These are phyloP conservation scores for Xenus cinereus DNA, from an alignment of 2,113 vertebrate genomes.

Conservation along the genomic window DNA sequence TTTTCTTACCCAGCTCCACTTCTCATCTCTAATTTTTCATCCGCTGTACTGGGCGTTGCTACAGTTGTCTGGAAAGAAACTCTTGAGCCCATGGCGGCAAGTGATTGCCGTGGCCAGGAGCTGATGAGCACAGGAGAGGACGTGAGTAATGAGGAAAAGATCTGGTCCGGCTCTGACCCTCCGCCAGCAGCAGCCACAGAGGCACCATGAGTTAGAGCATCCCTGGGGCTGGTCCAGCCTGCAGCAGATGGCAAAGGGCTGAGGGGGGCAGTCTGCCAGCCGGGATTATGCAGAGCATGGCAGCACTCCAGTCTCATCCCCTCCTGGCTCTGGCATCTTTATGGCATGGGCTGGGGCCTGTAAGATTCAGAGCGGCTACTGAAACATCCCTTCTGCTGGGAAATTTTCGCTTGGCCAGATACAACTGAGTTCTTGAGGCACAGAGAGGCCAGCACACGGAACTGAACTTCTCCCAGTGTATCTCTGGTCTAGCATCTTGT, in stretches of 20 bases:
- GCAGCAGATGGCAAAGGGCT: not conserved
- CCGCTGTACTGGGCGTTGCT: not conserved
- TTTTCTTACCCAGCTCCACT: not conserved
- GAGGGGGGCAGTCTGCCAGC: not conserved
- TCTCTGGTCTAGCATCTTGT: conserved; percentile 39
- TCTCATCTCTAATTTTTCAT: not conserved
- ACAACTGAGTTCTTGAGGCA: not conserved
- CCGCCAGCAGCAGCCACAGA: not conserved
- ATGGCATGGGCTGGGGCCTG: not conserved
- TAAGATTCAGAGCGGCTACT: not conserved
- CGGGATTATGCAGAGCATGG: not conserved
- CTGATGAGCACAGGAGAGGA: not conserved
- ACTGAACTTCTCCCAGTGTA: conserved; percentile 11
- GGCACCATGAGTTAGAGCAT: accelerated
- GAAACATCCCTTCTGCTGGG: not conserved
- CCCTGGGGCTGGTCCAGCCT: not conserved
- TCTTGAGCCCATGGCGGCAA: not conserved
- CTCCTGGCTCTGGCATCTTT: not conserved
- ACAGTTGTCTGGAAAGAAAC: not conserved
- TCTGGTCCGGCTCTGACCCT: not conserved
- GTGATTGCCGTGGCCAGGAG: not conserved
- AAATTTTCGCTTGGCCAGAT: conserved; percentile 29
- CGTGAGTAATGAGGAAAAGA: not conserved
- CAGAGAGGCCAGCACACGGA: not conserved
- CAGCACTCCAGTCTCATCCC: not conserved